Percentiles rank a stretch among this genome's conserved stretches.
These are phyloP conservation scores for Aporophyla nigra DNA, from an alignment of 2,888 invertebrate genomes.

Conservation along the genomic window DNA sequence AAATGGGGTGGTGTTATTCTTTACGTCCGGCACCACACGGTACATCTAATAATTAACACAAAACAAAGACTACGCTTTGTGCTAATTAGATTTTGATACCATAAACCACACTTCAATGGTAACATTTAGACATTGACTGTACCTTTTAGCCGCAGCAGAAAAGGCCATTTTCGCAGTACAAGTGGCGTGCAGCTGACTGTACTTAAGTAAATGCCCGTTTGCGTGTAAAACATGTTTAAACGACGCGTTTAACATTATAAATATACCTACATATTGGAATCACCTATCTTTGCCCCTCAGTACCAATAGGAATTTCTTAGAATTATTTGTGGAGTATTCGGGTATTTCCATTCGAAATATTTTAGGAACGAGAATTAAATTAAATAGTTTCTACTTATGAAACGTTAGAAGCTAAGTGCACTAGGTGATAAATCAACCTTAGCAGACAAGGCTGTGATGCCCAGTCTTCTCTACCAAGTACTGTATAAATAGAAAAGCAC, in stretches of 20 bases:
- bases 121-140: neutral
- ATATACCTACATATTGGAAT: neutral
- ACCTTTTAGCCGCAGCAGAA: neutral
- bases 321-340: neutral
- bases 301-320: constrained; percentile 11
- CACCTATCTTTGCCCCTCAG: neutral
- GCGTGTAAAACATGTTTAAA: constrained; percentile 20
- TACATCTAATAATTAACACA: no score
- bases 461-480: no score
- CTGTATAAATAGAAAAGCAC: no score
- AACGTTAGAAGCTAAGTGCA: no score
- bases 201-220: neutral
- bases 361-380: neutral
- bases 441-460: no score
- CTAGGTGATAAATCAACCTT: no score
- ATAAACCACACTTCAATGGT: neutral
- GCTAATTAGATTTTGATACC: neutral
- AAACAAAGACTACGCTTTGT: constrained; percentile 2
- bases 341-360: constrained; percentile 2
- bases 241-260: constrained; percentile 20
- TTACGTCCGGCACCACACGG: no score
- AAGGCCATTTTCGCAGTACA: neutral
- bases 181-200: neutral
- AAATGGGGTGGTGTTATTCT: no score
- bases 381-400: no score